Evolutionary conservation across 1,140 invertebrate genomes (phyloP).

Genomic region (Aradophagus sp.): DNA sequence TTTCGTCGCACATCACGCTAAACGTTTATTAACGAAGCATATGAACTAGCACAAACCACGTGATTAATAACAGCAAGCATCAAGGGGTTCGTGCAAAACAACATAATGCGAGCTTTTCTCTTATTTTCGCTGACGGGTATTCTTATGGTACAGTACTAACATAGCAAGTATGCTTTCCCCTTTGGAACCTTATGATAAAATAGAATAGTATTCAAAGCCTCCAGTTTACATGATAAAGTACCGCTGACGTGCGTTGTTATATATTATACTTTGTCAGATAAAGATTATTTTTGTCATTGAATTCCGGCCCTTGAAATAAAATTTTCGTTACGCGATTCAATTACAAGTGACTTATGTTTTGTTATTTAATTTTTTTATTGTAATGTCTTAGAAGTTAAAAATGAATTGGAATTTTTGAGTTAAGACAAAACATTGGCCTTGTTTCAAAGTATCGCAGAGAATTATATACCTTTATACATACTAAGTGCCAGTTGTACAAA

Average conservation of each 20-base stretch:
- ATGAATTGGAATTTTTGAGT: too few relatives aligned
- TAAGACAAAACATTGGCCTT: too few relatives aligned
- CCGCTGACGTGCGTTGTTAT: slow-evolving; percentile 44
- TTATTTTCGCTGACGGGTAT: slow-evolving; percentile 39
- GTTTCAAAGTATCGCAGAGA: too few relatives aligned
- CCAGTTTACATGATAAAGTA: slow-evolving; percentile 45
- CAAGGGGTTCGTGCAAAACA: slow-evolving; percentile 36
- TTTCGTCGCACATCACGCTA: slow-evolving; percentile 43
- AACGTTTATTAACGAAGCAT: slow-evolving; percentile 43
- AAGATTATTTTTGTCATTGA: slow-evolving; percentile 39
- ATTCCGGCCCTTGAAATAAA: slow-evolving; percentile 38
- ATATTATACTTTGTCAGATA: slow-evolving; percentile 40
- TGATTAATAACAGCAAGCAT: slow-evolving; percentile 38
- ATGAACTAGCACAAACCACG: slow-evolving; percentile 40
- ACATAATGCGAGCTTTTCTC: slow-evolving; percentile 31
- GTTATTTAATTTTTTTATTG: slow-evolving; percentile 4
- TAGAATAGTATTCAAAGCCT: slow-evolving; percentile 40
- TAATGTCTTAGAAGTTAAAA: too few relatives aligned
- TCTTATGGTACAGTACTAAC: slow-evolving; percentile 47
- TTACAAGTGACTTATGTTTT: too few relatives aligned
- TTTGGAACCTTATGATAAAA: slow-evolving; percentile 41
- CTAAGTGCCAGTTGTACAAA: too few relatives aligned
- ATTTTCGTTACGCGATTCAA: too few relatives aligned
- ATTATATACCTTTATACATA: too few relatives aligned
- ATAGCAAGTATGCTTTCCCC: slow-evolving; percentile 43